Conservation (phyloP, 2,888 invertebrate species). For the Pseudococcus jackbeardsleyi region DNA sequence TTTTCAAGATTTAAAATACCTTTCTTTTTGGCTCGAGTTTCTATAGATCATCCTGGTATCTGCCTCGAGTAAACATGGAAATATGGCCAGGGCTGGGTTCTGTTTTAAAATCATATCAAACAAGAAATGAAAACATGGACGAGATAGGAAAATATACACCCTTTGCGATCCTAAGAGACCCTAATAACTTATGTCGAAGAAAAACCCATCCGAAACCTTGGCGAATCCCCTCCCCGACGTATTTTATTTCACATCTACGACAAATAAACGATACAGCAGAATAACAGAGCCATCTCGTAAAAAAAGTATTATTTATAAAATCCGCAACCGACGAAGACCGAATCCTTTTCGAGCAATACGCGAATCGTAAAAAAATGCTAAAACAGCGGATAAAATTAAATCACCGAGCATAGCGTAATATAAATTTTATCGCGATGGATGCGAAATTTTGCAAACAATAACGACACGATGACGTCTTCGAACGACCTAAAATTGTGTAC, state of each 20-base stretch:
- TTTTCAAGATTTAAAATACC: constrained; percentile 4
- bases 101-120: neutral
- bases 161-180: too few species aligned
- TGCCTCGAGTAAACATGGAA: neutral
- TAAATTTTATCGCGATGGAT: neutral
- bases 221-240: neutral
- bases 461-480: constrained; percentile 10
- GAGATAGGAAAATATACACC: too few species aligned
- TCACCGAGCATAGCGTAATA: neutral
- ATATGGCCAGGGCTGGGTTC: neutral
- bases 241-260: neutral
- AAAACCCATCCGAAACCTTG: neutral
- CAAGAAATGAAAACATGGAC: neutral
- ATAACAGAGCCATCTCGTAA: neutral
- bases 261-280: too few species aligned
- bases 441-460: neutral
- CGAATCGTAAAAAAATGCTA: neutral
- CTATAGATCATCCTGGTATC: neutral
- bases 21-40: neutral
- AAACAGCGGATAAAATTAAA: neutral
- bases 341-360: neutral
- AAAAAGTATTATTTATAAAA: neutral
- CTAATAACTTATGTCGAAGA: neutral
- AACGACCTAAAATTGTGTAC: constrained; percentile 1
- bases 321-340: neutral